A percentile compares a stretch with the other conserved stretches of the same genome.
Conservation (phyloP, 2,113 vertebrate genomes). For the Caranx melampygus region DNA sequence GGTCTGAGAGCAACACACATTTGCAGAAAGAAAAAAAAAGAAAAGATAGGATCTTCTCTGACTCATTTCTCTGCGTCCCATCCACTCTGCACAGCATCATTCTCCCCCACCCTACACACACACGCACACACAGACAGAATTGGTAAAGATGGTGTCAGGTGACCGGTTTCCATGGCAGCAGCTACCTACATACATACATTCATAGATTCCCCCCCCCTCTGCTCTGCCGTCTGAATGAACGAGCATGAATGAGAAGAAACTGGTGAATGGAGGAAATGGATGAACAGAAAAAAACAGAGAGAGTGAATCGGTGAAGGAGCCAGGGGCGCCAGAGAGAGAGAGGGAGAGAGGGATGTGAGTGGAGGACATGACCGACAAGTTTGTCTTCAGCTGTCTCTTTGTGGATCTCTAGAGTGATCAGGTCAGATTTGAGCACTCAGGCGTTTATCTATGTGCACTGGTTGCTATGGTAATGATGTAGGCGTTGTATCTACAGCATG, state of each 20-base stretch:
- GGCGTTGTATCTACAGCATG: slow-evolving; percentile 3
- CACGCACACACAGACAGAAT: slow-evolving; percentile 50
- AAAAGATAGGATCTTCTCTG: slow-evolving; percentile 42
- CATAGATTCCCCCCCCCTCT: slow-evolving; percentile 18
- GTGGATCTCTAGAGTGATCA: slow-evolving; percentile 6
- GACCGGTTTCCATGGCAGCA: slow-evolving; percentile 75
- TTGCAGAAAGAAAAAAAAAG: neutral
- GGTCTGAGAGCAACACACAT: slow-evolving; percentile 9
- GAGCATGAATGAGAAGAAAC: slow-evolving; percentile 69
- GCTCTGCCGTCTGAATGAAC: slow-evolving; percentile 56
- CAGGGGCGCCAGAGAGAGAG: slow-evolving; percentile 8
- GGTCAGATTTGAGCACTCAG: slow-evolving; percentile 24
- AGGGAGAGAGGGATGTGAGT: neutral
- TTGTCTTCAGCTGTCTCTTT: neutral
- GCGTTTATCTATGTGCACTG: slow-evolving; percentile 43
- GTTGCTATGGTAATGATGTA: slow-evolving; percentile 39
- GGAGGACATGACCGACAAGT: neutral
- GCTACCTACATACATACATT: slow-evolving; percentile 67
- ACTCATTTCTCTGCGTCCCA: slow-evolving; percentile 67
- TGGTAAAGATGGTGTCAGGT: slow-evolving; percentile 69
- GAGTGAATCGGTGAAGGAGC: slow-evolving; percentile 14
- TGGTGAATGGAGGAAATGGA: slow-evolving; percentile 60
- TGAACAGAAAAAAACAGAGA: slow-evolving; percentile 40
- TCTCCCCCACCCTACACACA: slow-evolving; percentile 22
- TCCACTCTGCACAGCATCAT: slow-evolving; percentile 47